Evolutionary conservation across 2,113 vertebrate genomes (phyloP).

Genomic region (Malurus elegans): DNA sequence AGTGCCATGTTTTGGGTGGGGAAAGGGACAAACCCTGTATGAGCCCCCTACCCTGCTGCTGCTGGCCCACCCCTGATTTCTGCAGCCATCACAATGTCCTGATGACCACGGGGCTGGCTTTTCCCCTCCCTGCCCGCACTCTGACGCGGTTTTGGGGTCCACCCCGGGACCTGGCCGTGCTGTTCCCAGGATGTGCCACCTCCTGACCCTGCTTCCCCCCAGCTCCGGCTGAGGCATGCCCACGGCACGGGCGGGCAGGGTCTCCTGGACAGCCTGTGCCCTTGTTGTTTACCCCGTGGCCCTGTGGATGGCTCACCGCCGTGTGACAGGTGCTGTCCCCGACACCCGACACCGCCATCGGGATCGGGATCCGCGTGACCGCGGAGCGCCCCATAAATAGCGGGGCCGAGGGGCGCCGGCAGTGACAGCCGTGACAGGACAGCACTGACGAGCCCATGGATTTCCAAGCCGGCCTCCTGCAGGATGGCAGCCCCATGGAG

Average conservation of each 20-base stretch:
- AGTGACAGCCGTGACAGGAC: neutral
- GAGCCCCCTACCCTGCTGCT: accelerated
- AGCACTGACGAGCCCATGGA: constrained; percentile 47
- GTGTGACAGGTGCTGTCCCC: constrained; percentile 66
- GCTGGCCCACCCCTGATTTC: neutral
- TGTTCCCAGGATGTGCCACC: accelerated
- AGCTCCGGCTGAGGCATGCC: neutral
- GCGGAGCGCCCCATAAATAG: constrained; percentile 70
- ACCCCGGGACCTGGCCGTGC: neutral
- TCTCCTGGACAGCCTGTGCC: constrained; percentile 66
- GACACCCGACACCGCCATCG: constrained; percentile 58
- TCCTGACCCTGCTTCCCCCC: neutral
- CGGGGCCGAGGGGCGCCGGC: neutral
- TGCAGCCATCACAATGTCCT: accelerated
- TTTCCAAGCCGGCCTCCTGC: constrained; percentile 74
- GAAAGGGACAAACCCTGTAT: neutral
- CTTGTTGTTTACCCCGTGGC: constrained; percentile 67
- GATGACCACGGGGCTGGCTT: accelerated
- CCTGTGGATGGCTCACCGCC: constrained; percentile 32
- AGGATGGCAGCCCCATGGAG: constrained; percentile 82
- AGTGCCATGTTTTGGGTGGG: accelerated
- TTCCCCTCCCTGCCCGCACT: accelerated
- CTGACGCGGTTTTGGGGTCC: accelerated
- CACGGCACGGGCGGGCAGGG: neutral
- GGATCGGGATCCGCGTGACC: constrained; percentile 61